Base-by-base conservation (phyloP, 2,797 vertebrate species). In the Nasua narica region DNA sequence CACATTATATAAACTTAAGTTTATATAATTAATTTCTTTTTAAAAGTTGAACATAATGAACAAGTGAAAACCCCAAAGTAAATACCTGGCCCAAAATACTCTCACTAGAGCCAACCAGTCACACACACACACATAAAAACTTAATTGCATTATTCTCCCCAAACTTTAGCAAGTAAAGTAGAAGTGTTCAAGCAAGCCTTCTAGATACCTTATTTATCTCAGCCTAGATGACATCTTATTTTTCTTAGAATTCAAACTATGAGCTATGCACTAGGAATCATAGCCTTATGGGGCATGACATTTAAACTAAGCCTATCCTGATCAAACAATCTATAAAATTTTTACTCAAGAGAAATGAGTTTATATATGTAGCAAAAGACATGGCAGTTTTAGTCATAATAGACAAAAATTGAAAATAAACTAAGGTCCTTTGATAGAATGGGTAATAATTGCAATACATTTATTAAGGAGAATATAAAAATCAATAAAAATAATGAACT, bases 211-310 rank as follows among this genome's bases (percentile, higher is more conserved):
- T 91, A 69, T 40, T 85, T 52, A 84, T 0, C n/a, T 56, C 21
- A 52, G 25, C 15, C 72, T 40, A 29, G 14, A 50, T 11, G 46
- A 43, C 12, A 81, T 79, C n/a, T 67, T 91, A 54, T 76, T 83
- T 79, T 91, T 84, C 52, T 91, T 91, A 81, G 50, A 93, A 91
- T 93, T 95, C 50, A 93, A 85, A 29, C 29, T 69, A 50, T 21
- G 58, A 62, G 18, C 85, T 95, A 37, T 23, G 43, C 8, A 32
- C 6, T 56, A 89, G 67, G 21, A 40, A 27, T 62, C 15, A 2
- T 16, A 48, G 43, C 60, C 10, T 52, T 35, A 62, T 0, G 86
- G 60, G 43, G n/a, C 7, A 54, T n/a, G 77, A 32, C 7, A 58
- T 77, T 84, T 85, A 54, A 83, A 89, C n/a, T 46, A 65, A 90